A percentile compares a stretch with the other conserved stretches of the same genome.
These are phyloP conservation scores for Azorinus chamasolen DNA, from an alignment of 2,888 invertebrate genomes.

Conservation along the genomic window DNA sequence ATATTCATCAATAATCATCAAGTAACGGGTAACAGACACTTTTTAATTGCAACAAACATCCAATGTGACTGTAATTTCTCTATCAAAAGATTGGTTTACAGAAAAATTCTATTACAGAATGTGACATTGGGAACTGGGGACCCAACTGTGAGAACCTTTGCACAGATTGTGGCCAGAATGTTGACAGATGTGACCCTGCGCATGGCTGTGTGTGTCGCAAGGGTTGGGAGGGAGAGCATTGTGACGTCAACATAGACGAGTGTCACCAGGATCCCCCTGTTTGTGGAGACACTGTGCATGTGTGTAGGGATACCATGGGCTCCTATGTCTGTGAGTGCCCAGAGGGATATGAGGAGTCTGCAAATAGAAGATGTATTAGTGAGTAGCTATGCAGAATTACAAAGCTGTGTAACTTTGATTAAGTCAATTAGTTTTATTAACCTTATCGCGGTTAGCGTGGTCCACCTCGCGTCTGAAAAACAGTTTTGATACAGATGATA, in stretches of 20 bases:
- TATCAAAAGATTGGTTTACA: too few relatives aligned
- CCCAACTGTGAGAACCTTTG: slow-evolving; percentile 28
- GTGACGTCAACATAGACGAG: slow-evolving; percentile 51
- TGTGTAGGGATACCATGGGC: slow-evolving; percentile 59
- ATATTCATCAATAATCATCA: too few relatives aligned
- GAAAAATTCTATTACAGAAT: slow-evolving; percentile 17
- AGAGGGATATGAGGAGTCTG: slow-evolving; percentile 39
- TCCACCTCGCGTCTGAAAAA: too few relatives aligned
- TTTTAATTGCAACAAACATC: too few relatives aligned
- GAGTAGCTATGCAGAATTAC: slow-evolving; percentile 8
- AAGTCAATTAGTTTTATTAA: too few relatives aligned
- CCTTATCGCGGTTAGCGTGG: too few relatives aligned
- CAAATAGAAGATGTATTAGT: slow-evolving; percentile 49
- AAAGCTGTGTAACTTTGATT: too few relatives aligned
- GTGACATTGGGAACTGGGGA: slow-evolving; percentile 40
- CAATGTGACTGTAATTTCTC: too few relatives aligned
- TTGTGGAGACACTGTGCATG: slow-evolving; percentile 22
- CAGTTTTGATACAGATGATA: too few relatives aligned
- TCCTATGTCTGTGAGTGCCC: slow-evolving; percentile 61
- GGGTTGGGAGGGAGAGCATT: slow-evolving; percentile 41
- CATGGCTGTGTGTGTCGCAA: slow-evolving; percentile 39
- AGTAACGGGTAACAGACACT: too few relatives aligned
- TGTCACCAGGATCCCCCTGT: slow-evolving; percentile 23
- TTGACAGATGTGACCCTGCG: slow-evolving; percentile 20
- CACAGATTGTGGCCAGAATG: slow-evolving; percentile 18